Conservation (phyloP, 2,888 invertebrate genomes). For the Euphydryas editha region DNA sequence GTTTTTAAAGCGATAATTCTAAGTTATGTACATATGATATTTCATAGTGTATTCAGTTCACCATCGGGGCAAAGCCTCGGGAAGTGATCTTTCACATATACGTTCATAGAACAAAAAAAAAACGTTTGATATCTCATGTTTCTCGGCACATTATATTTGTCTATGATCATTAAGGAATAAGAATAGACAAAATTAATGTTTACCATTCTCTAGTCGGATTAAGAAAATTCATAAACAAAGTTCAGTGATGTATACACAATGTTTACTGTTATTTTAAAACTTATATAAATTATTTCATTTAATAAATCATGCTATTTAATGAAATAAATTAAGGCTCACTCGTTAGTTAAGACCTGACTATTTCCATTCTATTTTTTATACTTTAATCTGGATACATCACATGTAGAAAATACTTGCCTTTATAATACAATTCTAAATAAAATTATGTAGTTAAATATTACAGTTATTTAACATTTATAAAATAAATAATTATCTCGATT, state of each 20-base stretch:
- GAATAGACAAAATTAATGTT: conserved; percentile 65
- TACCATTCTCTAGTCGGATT: conserved; percentile 78
- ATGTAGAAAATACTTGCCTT: conserved; percentile 1
- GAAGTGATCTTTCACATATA: conserved; percentile 43
- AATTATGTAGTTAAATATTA: conserved; percentile 4
- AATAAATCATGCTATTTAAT: conserved; percentile 46
- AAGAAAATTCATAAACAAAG: conserved; percentile 59
- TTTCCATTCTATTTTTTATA: conserved; percentile 42
- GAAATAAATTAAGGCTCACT: conserved; percentile 53
- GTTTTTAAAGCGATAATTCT: conserved; percentile 37
- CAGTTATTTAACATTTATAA: conserved; percentile 2
- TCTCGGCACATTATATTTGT: conserved; percentile 48
- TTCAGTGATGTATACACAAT: conserved; percentile 49
- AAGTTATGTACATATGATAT: conserved; percentile 47
- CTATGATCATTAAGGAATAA: conserved; percentile 51
- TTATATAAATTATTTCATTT: conserved; percentile 51
- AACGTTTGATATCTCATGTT: conserved; percentile 51
- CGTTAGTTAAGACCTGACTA: conserved; percentile 49
- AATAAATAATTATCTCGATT: conserved; percentile 25
- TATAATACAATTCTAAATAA: conserved; percentile 7
- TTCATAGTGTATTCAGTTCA: conserved; percentile 35
- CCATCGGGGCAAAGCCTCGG: conserved; percentile 42
- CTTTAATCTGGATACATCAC: conserved; percentile 20
- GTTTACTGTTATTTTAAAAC: conserved; percentile 43
- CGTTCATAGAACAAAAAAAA: conserved; percentile 67